phyloP scores from a whole-genome alignment of 2,888 invertebrate genomes.

The Cynaeus angustus region DNA sequence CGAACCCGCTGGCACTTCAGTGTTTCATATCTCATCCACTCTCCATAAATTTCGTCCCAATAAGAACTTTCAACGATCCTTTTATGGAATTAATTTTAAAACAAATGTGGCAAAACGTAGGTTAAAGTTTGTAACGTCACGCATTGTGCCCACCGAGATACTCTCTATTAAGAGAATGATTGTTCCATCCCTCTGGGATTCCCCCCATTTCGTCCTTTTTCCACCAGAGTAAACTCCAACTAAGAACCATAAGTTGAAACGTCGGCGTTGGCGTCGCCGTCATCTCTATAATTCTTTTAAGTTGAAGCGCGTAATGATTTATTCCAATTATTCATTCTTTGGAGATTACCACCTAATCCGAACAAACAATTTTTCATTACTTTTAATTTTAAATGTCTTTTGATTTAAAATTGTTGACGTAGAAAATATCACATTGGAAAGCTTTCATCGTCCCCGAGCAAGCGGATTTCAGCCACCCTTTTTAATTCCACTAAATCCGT shows the following conservation, averaged over 20 bases:
- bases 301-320: conserved; percentile 22
- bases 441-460: conserved; percentile 47
- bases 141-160: conserved; percentile 47
- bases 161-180: conserved; percentile 51
- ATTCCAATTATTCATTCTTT: conserved; percentile 38
- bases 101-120: conserved; percentile 6
- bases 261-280: no score
- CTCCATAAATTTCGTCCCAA: no score
- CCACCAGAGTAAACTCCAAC: conserved; percentile 18
- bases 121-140: conserved; percentile 45
- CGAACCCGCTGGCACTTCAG: no score
- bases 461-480: conserved; percentile 47
- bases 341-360: conserved; percentile 24
- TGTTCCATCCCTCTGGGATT: conserved; percentile 48
- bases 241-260: conserved; percentile 1
- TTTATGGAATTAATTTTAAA: conserved; percentile 18
- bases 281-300: no score
- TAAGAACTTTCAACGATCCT: conserved; percentile 1
- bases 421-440: conserved; percentile 56
- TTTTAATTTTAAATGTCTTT: conserved; percentile 47
- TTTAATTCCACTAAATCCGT: conserved; percentile 48
- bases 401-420: conserved; percentile 54
- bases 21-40: no score
- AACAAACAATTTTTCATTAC: conserved; percentile 40
- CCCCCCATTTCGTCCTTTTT: conserved; percentile 43